Conservation (phyloP, 2,888 invertebrate genomes). For the Hymenopus coronatus region DNA sequence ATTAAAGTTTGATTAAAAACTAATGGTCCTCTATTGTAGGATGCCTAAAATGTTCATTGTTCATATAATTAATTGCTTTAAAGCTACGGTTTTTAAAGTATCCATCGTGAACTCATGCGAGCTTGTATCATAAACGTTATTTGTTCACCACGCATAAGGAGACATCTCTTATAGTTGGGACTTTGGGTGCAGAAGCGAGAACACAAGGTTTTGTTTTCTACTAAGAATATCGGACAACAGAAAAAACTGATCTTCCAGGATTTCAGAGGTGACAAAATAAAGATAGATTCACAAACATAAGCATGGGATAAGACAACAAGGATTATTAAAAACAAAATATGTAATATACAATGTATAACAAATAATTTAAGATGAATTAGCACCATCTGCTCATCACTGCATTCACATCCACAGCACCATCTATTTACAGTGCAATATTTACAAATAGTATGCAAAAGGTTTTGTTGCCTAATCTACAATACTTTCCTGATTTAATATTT, state of each 20-base stretch:
- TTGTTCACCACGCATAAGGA: not conserved
- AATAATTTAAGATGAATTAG: not conserved
- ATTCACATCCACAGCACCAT: not conserved
- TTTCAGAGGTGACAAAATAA: not conserved
- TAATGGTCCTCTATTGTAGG: not conserved
- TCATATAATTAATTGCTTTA: not conserved
- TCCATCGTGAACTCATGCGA: not conserved
- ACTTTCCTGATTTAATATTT: not conserved
- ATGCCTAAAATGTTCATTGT: not conserved
- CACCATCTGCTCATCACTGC: not conserved
- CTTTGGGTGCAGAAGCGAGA: not conserved
- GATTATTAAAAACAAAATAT: not conserved
- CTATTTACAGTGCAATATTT: not conserved
- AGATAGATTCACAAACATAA: not conserved
- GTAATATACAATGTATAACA: not conserved
- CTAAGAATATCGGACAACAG: not conserved
- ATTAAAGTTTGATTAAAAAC: not conserved
- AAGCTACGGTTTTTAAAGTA: not conserved
- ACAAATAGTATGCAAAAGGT: not conserved
- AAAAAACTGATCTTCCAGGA: not conserved
- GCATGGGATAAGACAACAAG: not conserved
- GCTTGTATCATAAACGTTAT: not conserved
- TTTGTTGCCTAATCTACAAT: not conserved
- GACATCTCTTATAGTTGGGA: not conserved
- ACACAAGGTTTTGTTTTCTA: not conserved